Evolutionary conservation across 2,888 invertebrate species (phyloP), one percentile per base, ranked within the genome.

Genomic region (Sphecodes monilicornis): DNA sequence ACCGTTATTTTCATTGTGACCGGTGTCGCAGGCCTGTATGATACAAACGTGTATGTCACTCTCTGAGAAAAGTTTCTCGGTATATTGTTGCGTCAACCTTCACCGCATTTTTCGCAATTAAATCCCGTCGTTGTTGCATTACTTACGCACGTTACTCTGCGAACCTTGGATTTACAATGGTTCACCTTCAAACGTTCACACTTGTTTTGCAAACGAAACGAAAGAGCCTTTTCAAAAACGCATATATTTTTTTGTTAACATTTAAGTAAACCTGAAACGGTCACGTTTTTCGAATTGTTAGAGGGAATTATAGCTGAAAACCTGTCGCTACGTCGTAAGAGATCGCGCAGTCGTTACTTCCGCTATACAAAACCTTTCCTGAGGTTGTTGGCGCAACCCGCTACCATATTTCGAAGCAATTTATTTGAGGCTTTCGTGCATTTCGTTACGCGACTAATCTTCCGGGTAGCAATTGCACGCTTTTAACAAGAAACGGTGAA

Each of bases 71-170:
- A 75, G 57, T 78, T 78, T 64, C 71, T 71, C 75, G 71, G 78
- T 75, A 83, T 83, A 70, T 84, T 78, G 39, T 68, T 78, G 46
- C 84, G 64, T 57, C 83, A 83, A 83, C 84, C 84, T 84, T 84
- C 84, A 83, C 84, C 84, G 84, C 84, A 83, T 84, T 84, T 82
- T 78, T 78, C 75, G 84, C 84, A 77, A 82, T 84, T 84, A 84
- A 84, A 82, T 82, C 84, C 76, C 82, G 64, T 43, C 60, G 83
- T 84, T 82, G 76, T 73, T 78, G 82, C 84, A 82, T 84, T 77
- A 82, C 73, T 82, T 77, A 84, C 70, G 74, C 77, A 70, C 64
- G 36, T 71, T 36, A 83, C 77, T 78, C 77, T 77, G 73, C 77
- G 13, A 39, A n/a, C 66, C 82, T 64, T 64, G 41, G 64, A 60